Evolutionary conservation across 2,888 invertebrate genomes (phyloP).

Genomic region (Tillus elongatus): DNA sequence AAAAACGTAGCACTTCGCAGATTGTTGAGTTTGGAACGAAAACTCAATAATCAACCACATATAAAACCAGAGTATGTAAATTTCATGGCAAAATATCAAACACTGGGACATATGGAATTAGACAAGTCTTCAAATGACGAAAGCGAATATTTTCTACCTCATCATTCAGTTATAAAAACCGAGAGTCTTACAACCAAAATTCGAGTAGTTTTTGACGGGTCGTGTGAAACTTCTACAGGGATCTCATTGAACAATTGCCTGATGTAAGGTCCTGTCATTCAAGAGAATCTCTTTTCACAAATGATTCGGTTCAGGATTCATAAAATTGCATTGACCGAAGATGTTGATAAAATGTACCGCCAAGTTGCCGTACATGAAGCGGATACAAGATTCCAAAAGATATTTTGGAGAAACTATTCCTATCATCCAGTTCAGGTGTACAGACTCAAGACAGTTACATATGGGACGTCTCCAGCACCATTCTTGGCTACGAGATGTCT

Average conservation of each 20-base stretch:
- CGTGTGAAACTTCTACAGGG: not conserved
- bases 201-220: slow-evolving; percentile 3
- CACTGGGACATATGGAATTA: slow-evolving; percentile 1
- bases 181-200: not conserved
- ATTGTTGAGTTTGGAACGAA: not conserved
- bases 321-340: not conserved
- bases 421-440: no score
- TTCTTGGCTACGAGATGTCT: no score
- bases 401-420: no score
- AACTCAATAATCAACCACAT: not conserved
- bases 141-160: not conserved
- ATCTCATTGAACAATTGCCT: not conserved
- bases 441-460: no score
- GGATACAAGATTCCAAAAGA: not conserved
- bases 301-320: not conserved
- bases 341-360: slow-evolving; percentile 1
- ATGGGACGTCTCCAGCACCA: no score
- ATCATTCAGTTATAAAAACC: not conserved
- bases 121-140: not conserved
- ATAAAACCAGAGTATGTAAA: not conserved
- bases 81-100: not conserved
- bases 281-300: not conserved
- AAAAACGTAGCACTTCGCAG: not conserved
- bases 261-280: not conserved
- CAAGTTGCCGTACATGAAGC: not conserved